A percentile compares a stretch with the other conserved stretches of the same genome.
These are phyloP conservation scores for Montifringilla adamsi DNA, from an alignment of 2,113 vertebrate genomes.

Conservation along the genomic window DNA sequence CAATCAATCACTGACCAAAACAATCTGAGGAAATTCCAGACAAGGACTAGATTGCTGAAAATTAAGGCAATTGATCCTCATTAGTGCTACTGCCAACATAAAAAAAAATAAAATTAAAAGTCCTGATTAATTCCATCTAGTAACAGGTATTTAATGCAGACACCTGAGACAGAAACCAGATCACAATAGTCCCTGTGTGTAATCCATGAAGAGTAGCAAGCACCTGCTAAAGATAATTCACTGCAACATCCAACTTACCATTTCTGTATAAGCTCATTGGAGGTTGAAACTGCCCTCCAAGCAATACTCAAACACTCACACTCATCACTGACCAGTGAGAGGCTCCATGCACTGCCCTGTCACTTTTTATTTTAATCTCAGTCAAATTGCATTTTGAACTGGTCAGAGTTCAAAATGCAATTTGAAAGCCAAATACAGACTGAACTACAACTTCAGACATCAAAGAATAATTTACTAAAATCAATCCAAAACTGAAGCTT, in stretches of 20 bases:
- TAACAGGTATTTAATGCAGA: neutral
- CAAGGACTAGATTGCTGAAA: neutral
- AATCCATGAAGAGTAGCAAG: neutral
- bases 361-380: neutral
- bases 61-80: neutral
- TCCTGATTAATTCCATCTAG: neutral
- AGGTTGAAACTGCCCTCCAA: neutral
- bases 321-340: neutral
- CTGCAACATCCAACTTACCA: neutral
- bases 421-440: slow-evolving; percentile 7
- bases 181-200: neutral
- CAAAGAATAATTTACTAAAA: neutral
- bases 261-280: neutral
- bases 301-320: neutral
- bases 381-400: neutral
- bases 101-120: neutral
- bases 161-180: neutral
- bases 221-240: neutral
- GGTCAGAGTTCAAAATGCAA: neutral
- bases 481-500: neutral
- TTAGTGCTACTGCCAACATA: neutral
- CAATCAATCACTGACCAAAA: neutral
- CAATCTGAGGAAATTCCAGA: neutral
- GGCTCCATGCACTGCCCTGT: neutral
- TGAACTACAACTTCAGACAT: neutral